Base-by-base conservation (phyloP, 2,797 vertebrate species). In the Lacerta agilis region DNA sequence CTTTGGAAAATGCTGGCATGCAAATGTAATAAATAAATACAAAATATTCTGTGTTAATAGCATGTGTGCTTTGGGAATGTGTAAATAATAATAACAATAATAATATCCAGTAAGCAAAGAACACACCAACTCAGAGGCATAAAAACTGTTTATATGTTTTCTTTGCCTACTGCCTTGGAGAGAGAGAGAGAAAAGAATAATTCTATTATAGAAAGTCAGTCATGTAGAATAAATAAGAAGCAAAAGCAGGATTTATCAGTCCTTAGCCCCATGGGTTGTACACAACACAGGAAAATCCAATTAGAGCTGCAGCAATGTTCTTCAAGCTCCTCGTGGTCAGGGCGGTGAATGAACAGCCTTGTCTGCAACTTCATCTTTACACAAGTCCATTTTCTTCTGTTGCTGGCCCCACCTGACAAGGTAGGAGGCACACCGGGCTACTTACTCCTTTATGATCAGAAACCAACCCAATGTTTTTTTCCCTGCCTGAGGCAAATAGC, bases 201-300 rank as follows among this genome's bases (percentile, higher is more conserved):
- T 58, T 90, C 91, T 91, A 75, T 93, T 93, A 77, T 80, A 36
- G 71, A 90, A 91, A 96, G 79, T 90, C 92, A 94, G 64, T 71
- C 67, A 2, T 58, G 90, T 90, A 92, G 92, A 95, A 95, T 90
- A 93, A 95, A 93, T 86, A 88, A 88, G 90, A 92, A 93, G 86
- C 90, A 92, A 90, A 88, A 92, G 88, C 29, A 92, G 86, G 73
- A 91, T 95, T 95, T 95, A 95, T 94, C 94, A 91, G 93, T 1
- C 0, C 36, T 92, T 87, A 86, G 87, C 77, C 92, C 88, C 90
- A 71, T 82, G 91, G 88, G 84, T 7, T 94, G 90, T 86, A 88
- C 90, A 91, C 94, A 94, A 93, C 94, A 93, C 89, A 89, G 88
- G 87, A 93, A 96, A 97, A 96, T 96, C 95, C 96, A 96, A 96